Percentiles rank a stretch among this genome's conserved stretches.
Evolutionary conservation across 2,888 invertebrate genomes (phyloP).

Genomic region (Caenorhabditis panamensis): DNA sequence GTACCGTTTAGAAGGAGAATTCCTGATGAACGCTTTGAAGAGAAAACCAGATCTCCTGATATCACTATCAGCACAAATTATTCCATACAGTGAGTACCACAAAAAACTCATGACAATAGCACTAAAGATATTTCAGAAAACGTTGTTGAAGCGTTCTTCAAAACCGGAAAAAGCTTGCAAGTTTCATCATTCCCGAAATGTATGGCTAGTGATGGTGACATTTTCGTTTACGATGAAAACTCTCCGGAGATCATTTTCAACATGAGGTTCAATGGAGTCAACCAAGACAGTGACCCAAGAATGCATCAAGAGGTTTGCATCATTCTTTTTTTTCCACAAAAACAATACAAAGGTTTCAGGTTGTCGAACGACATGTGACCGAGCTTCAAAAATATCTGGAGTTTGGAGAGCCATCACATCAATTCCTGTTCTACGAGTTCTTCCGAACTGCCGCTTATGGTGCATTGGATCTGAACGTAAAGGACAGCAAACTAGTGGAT

Average conservation of each 20-base stretch:
- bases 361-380: constrained; percentile 70
- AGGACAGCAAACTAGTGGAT: constrained; percentile 7
- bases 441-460: constrained; percentile 67
- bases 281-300: constrained; percentile 64
- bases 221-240: constrained; percentile 59
- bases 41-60: constrained; percentile 20
- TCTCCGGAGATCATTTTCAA: constrained; percentile 65
- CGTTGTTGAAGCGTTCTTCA: constrained; percentile 16
- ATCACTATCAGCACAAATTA: background rate
- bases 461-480: constrained; percentile 65
- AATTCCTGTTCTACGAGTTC: constrained; percentile 64
- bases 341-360: constrained; percentile 39
- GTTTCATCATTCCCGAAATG: too few species aligned
- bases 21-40: constrained; percentile 32
- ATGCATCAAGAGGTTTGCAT: constrained; percentile 66
- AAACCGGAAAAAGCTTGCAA: constrained; percentile 8
- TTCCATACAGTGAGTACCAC: constrained; percentile 5
- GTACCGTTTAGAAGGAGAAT: constrained; percentile 66
- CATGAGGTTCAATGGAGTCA: constrained; percentile 71
- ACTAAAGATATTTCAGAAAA: constrained; percentile 25
- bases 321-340: background rate
- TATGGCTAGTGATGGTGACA: constrained; percentile 24
- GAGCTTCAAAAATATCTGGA: constrained; percentile 57
- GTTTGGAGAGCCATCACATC: constrained; percentile 44
- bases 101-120: too few species aligned